Conservation (phyloP, 2,113 vertebrate species). For the Pelobates fuscus region DNA sequence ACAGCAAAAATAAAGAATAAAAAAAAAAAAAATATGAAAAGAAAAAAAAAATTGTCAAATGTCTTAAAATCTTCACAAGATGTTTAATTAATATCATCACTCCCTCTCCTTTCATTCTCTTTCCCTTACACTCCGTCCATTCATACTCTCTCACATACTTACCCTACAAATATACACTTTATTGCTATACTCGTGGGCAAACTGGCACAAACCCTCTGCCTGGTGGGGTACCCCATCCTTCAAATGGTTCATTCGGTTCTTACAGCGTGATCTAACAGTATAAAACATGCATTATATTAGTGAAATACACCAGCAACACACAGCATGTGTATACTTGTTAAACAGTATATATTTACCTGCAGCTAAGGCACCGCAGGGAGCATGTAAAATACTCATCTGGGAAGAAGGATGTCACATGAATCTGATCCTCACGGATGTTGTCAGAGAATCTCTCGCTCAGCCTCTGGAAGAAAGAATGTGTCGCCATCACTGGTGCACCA, state of each 20-base stretch:
- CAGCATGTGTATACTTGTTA: too few species aligned
- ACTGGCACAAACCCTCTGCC: constrained; percentile 76
- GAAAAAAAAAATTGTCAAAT: too few species aligned
- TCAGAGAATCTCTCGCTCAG: constrained; percentile 78
- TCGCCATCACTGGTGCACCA: too few species aligned
- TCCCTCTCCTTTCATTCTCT: too few species aligned
- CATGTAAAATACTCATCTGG: constrained; percentile 83
- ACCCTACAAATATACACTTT: constrained; percentile 82
- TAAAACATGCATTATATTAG: background rate
- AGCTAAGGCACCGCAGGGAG: constrained; percentile 75
- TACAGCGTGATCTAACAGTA: constrained; percentile 69
- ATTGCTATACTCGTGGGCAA: constrained; percentile 77
- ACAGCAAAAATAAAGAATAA: too few species aligned
- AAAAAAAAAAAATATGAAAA: too few species aligned
- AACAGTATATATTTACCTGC: constrained; percentile 61
- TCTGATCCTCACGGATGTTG: constrained; percentile 71
- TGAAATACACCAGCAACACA: too few species aligned
- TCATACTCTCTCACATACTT: too few species aligned
- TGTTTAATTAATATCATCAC: too few species aligned
- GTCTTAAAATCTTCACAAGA: too few species aligned
- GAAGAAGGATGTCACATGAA: constrained; percentile 72
- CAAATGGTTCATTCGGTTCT: constrained; percentile 78
- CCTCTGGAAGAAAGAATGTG: constrained; percentile 59
- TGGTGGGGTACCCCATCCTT: constrained; percentile 72
- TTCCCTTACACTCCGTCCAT: too few species aligned